A percentile compares a stretch with the other conserved stretches of the same genome.
These are phyloP conservation scores for Polymixis lichenea DNA, from an alignment of 2,888 invertebrate genomes.

Conservation along the genomic window DNA sequence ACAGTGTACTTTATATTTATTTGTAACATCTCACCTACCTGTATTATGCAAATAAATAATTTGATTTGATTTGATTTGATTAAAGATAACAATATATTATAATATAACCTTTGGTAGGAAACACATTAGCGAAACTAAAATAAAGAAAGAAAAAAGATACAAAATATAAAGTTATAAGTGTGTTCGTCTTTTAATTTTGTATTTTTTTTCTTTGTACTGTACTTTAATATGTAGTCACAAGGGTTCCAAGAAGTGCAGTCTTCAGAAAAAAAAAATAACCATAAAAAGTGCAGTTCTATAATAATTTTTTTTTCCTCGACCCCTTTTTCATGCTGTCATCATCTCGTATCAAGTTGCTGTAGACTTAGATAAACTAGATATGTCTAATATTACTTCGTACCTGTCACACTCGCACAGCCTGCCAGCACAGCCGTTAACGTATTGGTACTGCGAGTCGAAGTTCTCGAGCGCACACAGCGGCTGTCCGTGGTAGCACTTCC, in stretches of 20 bases:
- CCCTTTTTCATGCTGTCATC: background rate
- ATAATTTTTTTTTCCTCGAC: background rate
- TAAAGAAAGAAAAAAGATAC: no score
- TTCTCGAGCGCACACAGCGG: constrained; percentile 94
- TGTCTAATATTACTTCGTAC: constrained; percentile 50
- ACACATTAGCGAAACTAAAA: no score
- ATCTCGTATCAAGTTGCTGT: background rate
- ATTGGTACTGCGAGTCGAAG: constrained; percentile 76
- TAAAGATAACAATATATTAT: no score
- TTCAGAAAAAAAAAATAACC: background rate
- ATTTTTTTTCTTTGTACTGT: no score
- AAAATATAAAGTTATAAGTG: no score
- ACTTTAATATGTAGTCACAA: background rate
- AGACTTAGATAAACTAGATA: background rate
- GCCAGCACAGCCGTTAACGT: constrained; percentile 92
- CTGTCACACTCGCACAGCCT: constrained; percentile 96
- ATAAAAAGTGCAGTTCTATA: background rate
- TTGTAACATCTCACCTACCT: no score
- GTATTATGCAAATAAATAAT: no score
- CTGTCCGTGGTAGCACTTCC: constrained; percentile 95
- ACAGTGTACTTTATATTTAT: no score
- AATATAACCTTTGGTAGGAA: no score
- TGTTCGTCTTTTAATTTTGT: no score
- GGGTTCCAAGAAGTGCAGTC: background rate
- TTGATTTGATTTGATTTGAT: no score